phyloP scores from a whole-genome alignment of 1,140 invertebrate genomes.

The Frieseomelitta varia region DNA sequence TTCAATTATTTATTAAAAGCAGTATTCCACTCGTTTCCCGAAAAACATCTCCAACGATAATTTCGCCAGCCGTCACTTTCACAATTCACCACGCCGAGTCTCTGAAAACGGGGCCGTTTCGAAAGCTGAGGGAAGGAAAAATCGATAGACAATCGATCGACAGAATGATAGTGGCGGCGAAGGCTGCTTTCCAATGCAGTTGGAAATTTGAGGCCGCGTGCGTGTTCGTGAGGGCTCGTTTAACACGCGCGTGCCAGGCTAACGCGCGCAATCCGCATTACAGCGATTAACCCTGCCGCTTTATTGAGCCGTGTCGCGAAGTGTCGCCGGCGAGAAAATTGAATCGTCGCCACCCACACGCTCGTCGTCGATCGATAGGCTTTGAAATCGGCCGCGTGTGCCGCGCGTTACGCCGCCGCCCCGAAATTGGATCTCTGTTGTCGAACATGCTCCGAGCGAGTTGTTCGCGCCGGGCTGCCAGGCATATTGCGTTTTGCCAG shows the following conservation, averaged over 20 bases:
- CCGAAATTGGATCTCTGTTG: slow-evolving; percentile 42
- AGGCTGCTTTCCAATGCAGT: no score
- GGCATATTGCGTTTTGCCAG: slow-evolving; percentile 48
- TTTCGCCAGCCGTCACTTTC: no score
- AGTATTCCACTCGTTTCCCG: no score
- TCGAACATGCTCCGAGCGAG: slow-evolving; percentile 28
- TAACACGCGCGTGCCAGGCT: not conserved
- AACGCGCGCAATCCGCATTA: slow-evolving; percentile 22
- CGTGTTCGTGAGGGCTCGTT: not conserved
- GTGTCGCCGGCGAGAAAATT: slow-evolving; percentile 33
- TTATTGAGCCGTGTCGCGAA: slow-evolving; percentile 6
- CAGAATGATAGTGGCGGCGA: no score
- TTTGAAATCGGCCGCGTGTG: slow-evolving; percentile 36
- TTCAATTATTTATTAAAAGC: not conserved
- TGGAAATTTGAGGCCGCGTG: no score
- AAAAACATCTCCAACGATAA: no score
- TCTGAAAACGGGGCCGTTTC: no score
- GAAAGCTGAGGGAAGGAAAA: no score
- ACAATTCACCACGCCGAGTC: no score
- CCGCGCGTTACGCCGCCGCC: slow-evolving; percentile 20
- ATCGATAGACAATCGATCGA: no score
- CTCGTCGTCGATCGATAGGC: slow-evolving; percentile 35
- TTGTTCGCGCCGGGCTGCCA: slow-evolving; percentile 21
- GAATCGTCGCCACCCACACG: slow-evolving; percentile 16
- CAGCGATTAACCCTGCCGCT: slow-evolving; percentile 23